Base-by-base conservation (phyloP, 2,797 vertebrate genomes). In the Bradypodion pumilum region DNA sequence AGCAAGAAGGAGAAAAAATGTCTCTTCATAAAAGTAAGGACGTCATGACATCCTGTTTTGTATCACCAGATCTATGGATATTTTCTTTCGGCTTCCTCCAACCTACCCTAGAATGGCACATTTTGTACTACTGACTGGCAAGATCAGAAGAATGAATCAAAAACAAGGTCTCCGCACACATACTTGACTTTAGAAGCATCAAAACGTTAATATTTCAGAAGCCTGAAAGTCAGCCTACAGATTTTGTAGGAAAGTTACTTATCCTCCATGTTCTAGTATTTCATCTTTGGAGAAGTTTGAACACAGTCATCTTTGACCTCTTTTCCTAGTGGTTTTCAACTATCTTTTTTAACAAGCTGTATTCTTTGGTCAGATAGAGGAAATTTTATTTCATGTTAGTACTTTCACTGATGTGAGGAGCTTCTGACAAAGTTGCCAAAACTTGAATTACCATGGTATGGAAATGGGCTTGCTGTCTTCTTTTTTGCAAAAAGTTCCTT, bases 361-460 rank as follows among this genome's bases (percentile, higher is more conserved):
- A 75, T 32, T 63, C 60, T 84, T 44, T 90, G 89, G 4, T 74
- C n/a, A 89, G 32, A 1, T 70, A 81, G 60, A 65, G 29, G 84
- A 60, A 89, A 82, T 1, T 7, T 52, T 72, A 80, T 62, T 88
- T 4, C 44, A 72, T 78, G 46, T 21, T 85, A 74, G 15, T 85
- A 27, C 74, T 60, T 76, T 77, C 74, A 81, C 76, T 73, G 78
- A 62, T 82, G 35, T 76, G 49, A 84, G 27, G 37, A 87, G 8
- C 1, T 78, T 85, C 32, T 91, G 85, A 87, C 88, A 91, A 65
- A 88, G 81, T 88, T 60, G 85, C 87, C 62, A 85, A 29, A 60
- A 13, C 69, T 68, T 65, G 42, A 85, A 23, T 69, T 25, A 35
- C 63, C 81, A 91, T 86, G 86, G 15, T 86, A 27, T 27, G 0